A percentile compares a stretch with the other conserved stretches of the same genome.
These are phyloP conservation scores for Oreochromis niloticus DNA, from an alignment of 2,113 vertebrate genomes.

Conservation along the genomic window DNA sequence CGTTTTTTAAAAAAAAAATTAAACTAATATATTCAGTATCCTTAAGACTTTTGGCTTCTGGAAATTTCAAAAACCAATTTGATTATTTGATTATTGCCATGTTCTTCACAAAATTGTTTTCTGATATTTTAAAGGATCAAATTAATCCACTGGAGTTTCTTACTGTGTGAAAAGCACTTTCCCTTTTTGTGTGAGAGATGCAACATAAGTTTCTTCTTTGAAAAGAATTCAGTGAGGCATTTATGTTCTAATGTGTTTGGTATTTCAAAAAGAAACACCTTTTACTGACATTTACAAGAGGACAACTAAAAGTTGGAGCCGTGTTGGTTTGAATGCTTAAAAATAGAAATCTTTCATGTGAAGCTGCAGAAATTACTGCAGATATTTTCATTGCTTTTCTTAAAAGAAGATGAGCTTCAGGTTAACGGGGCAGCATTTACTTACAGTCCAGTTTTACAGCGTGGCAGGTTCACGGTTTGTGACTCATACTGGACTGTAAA, in stretches of 20 bases:
- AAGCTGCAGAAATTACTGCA: not conserved
- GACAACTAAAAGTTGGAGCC: not conserved
- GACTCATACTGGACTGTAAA: not conserved
- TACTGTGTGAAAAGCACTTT: not conserved
- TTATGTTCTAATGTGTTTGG: not conserved
- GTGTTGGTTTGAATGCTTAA: not conserved
- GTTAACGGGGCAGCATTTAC: not conserved
- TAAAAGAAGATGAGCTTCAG: not conserved
- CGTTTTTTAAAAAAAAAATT: rapidly evolving
- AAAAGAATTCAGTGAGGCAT: not conserved
- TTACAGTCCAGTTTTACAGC: not conserved
- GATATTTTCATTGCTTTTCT: not conserved
- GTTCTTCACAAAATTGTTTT: not conserved
- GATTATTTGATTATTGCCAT: not conserved
- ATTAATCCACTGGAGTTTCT: not conserved
- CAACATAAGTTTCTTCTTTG: not conserved
- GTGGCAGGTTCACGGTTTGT: not conserved
- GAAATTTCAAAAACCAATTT: not conserved
- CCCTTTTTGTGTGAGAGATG: not conserved
- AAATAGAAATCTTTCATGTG: not conserved
- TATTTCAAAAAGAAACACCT: not conserved
- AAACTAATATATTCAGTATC: not conserved
- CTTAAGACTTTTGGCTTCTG: not conserved
- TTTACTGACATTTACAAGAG: not conserved
- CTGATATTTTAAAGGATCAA: not conserved